Base-by-base conservation (phyloP, 1,140 invertebrate genomes). In the Eumaeus atala region DNA sequence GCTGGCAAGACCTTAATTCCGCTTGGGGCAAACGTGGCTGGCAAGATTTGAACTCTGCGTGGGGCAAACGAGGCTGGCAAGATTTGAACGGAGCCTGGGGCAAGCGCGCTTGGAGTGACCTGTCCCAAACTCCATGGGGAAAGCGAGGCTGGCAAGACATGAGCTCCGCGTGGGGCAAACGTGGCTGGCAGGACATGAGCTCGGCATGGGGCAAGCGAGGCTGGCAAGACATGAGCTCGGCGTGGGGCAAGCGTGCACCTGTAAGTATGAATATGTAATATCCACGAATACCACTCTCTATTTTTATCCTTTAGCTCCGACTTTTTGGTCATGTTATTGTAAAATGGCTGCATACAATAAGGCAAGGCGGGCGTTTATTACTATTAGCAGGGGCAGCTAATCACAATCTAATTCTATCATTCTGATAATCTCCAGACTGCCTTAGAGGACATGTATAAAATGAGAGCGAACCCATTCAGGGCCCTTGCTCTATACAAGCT, bases 31-130 rank as follows among this genome's bases (percentile, higher is more conserved):
- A 92, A 65, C 72, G 91, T 3, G 83, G 74, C 6, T 92, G 91
- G 91, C 88, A 89, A 57, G 88, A 90, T 55, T 81, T 92, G 62
- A 89, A 89, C 54, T 82, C 87, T 3, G 89, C 89, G 3, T 92
- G 91, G 90, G 91, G 91, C 33, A 91, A 92, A 62, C 78, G 91
- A 8, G 88, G 84, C 34, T 92, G 91, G 91, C 84, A 89, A 35
- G 88, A 89, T 51, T 66, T 92, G 9, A 87, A 89, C 56, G 87
- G 88, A 1, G 87, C 91, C 59, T 75, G 72, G 63, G 87, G 90
- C 34, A 91, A 91, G 62, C 75, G 90, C 3, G 79, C 72, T 0
- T 92, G 91, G 91, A 87, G 87, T 58, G 87, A 89, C 57, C 82
- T 92, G 62, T 88, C 88, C 42, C 82, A 65, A 49, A 47, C 84